Base-by-base conservation (phyloP, 2,888 invertebrate species). In the Acanthosoma haemorrhoidale region DNA sequence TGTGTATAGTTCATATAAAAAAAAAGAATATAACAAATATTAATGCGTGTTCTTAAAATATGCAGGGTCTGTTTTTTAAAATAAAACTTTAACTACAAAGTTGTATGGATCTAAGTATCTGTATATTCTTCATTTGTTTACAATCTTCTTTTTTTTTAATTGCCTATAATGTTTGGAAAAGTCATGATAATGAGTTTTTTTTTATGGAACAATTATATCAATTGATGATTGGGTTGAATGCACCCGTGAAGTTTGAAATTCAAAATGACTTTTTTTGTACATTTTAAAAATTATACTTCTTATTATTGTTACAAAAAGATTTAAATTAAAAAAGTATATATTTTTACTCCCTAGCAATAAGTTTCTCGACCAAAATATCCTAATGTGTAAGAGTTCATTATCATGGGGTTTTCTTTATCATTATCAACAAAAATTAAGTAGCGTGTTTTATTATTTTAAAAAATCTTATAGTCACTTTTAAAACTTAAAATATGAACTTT, bases 61-160 rank as follows among this genome's bases (percentile, higher is more conserved):
- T 57, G 67, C 67, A 67, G 67, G 67, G 67, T 67, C 67, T 67
- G 67, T 67, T 67, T 67, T 64, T 67, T 57, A 67, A 67, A 51
- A 57, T 67, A 43, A 57, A 67, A 32, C 34, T 25, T 67, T 32
- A 16, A 57, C 43, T 31, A 32, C 31, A 21, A 31, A 67, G 13
- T n/a, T 16, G 8, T 29, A n/a, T 64, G 41, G 64, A 64, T 25
- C 39, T 31, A 2, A 8, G 25, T n/a, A 15, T 41, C 64, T 25
- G 41, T 38, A 51, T 25, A 51, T 29, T 13, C 13, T 51, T 51
- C 13, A 51, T 25, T 51, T 51, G 21, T 18, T 51, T 59, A 18
- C 21, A 36, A 29, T 39, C 41, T 18, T 16, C 11, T 16, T 34
- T 29, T n/a, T 34, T n/a, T 61, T 36, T 36, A 36, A 18, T 9